Base-by-base conservation (phyloP, 2,797 vertebrate species). In the Onychomys arenicola region DNA sequence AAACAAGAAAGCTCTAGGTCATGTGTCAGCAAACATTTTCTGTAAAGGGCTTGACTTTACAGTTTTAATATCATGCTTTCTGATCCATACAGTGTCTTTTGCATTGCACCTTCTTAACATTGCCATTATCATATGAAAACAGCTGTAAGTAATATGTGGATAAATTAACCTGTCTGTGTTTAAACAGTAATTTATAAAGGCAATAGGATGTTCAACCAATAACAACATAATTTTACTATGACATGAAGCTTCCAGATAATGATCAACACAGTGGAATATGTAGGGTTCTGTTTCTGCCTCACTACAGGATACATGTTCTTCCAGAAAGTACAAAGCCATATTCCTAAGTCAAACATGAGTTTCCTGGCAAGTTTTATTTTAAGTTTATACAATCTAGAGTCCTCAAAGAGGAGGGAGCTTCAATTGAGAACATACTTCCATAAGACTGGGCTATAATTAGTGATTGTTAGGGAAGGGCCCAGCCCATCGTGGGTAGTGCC, bases 61-160 rank as follows among this genome's bases (percentile, higher is more conserved):
- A 63, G 75, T 43, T 86, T 93, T 93, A 95, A 92, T 91, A 91
- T 96, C 73, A 52, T 40, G 10, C 40, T 94, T 91, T 96, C 12
- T 4, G 29, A 59, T 1, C 40, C 32, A 69, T 65, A n/a, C 46
- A 65, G n/a, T 92, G 34, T 92, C 77, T 93, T 6, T 76, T 92
- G 32, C n/a, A 86, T 63, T 87, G 25, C 34, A 92, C 55, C 37
- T 92, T 49, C 71, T 91, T 21, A 89, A 13, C 49, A 83, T n/a
- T 90, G 21, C 12, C 67, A 63, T 90, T 63, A 6, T 14, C 55
- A 78, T 37, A 84, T 69, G 81, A 93, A 93, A 96, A 83, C n/a
- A 92, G 40, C 61, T 14, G 63, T 6, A 46, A 77, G 55, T 21
- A 59, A 67, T 59, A 63, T 59, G 9, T 55, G 40, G 95, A 93